Evolutionary conservation across 1,140 invertebrate genomes (phyloP), one percentile per base, ranked within the genome.

Genomic region (Conopomorpha cramerella): DNA sequence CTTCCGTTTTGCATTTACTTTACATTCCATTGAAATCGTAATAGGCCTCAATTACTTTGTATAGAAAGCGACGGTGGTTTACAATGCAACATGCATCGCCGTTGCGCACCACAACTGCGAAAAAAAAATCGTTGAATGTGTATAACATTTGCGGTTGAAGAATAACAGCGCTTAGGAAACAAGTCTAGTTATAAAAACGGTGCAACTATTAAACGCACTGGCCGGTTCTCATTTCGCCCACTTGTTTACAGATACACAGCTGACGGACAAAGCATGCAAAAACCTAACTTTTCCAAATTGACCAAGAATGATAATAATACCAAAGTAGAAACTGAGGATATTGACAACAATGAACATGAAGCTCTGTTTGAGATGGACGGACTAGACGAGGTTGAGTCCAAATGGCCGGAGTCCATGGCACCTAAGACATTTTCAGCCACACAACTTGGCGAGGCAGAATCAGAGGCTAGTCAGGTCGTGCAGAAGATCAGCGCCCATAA

Each of bases 311-410:
- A 65, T 52, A 29, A 57, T 42, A 50, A 67, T 52, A 71, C 66
- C 15, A 67, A 78, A 8, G 60, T 68, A 16, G 53, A 58, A 16
- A 47, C 39, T 14, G 54, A 49, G 16, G 65, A 67, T 38, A 67
- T 72, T 41, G 73, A 81, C 32, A 28, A 25, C 37, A 45, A 61
- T 19, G 77, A 79, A 2, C 77, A 81, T 17, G 85, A 86, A 23
- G 79, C 80, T 6, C 80, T 88, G 31, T 87, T 87, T 45, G 78
- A 85, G 43, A 88, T 87, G 84, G 86, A 87, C 18, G 82, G 79
- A 30, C 59, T 85, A 1, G 82, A 84, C 41, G 81, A 84, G 15
- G 45, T 46, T 1, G 41, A 42, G 3, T 40, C 51, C 1, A 65
- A 60, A 36, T 60, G 58, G 52, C 49, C 46, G 1, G 63, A 74